phyloP scores from a whole-genome alignment of 2,113 vertebrate genomes.

The Oncorhynchus tshawytscha region DNA sequence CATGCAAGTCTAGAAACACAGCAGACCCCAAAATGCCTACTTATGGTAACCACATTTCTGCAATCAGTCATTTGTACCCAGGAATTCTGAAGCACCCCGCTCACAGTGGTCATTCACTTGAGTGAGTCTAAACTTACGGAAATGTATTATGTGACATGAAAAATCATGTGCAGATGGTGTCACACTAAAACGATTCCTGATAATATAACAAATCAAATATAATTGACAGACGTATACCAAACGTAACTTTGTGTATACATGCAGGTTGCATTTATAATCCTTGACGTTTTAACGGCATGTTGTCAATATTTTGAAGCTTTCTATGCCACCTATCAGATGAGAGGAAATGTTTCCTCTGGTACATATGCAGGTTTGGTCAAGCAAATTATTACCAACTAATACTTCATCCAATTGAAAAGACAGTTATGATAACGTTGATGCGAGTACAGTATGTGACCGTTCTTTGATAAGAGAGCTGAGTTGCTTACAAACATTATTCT shows the following conservation, averaged over 20 bases:
- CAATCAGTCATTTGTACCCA: constrained; percentile 14
- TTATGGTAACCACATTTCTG: neutral
- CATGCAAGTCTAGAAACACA: neutral
- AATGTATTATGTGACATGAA: constrained; percentile 26
- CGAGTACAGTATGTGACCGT: neutral
- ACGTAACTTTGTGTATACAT: neutral
- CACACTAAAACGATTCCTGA: constrained; percentile 4
- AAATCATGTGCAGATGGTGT: constrained; percentile 5
- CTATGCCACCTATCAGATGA: neutral
- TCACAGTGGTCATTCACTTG: constrained; percentile 29
- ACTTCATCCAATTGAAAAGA: neutral
- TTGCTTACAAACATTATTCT: neutral
- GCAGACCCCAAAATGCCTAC: neutral
- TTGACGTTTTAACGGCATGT: neutral
- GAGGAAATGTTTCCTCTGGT: neutral
- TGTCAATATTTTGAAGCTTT: neutral
- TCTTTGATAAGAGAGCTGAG: neutral
- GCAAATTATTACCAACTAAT: neutral
- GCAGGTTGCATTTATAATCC: no score
- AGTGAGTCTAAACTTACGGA: constrained; percentile 41
- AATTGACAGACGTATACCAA: neutral
- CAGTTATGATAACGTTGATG: neutral
- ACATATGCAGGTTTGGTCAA: neutral
- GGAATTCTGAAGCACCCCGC: constrained; percentile 36
- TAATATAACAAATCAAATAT: neutral